Evolutionary conservation across 1,140 invertebrate species (phyloP), one percentile per base, ranked within the genome.

Genomic region (Drosophila parabipectinata): DNA sequence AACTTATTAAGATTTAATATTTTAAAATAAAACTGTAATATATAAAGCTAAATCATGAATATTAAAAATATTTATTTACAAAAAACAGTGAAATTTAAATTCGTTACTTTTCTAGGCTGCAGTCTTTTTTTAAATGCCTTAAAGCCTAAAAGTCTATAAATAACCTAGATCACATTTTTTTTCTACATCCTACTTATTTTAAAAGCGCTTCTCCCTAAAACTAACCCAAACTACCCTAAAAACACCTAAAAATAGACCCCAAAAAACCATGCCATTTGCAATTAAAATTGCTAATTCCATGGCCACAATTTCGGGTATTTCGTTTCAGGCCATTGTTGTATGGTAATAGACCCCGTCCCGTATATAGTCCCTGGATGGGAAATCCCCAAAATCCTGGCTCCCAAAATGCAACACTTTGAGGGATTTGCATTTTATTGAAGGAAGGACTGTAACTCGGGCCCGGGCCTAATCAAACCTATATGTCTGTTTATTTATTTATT

Each of bases 401-500:
- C 34, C 12, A 12, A 37, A 37, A 37, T 37, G 34, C 34, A 37
- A 37, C 34, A 37, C 34, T 34, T 66, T 39, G 59, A 64, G 71
- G 76, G 72, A 79, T 79, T 83, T 79, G 64, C 76, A 75, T 74
- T 74, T 79, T 72, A 75, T 76, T 79, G 69, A 60, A 68, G 55
- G 71, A 60, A 28, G 18, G 18, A 6, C 26, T 28, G 26, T 28
- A 28, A 7, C 4, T 28, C 26, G 5, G 6, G 0, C 26, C 26
- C 4, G 26, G 26, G 26, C 26, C 76, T 84, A 84, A 83, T 83
- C 72, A 79, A 84, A 80, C 76, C 79, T 76, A 18, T 18, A 58
- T 61, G 61, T 47, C 72, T 45, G 71, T 79, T 82, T 79, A 83
- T 64, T 83, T 85, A 83, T 79, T 83, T 68, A 79, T 67, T 76